Base-by-base conservation (phyloP, 2,113 vertebrate species). In the Muntiacus reevesi region DNA sequence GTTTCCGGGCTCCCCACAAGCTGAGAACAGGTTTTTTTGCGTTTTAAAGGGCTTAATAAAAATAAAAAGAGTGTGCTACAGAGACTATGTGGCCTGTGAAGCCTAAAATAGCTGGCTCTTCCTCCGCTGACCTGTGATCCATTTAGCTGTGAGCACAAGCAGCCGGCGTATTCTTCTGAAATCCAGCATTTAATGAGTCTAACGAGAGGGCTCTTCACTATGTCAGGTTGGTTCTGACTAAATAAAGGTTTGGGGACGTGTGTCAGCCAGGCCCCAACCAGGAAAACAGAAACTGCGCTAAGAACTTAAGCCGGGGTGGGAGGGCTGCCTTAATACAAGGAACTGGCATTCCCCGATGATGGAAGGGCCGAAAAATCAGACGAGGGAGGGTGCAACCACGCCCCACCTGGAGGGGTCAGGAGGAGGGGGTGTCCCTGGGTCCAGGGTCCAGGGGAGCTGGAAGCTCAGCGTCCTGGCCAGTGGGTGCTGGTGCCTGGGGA, bases 31-130 rank as follows among this genome's bases (percentile, higher is more conserved):
- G 12, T 28, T 87, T 85, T 28, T 14, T 30, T 85, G 27, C 5
- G 21, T 36, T 92, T 81, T 67, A 92, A 78, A 94, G 30, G 59
- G 50, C 16, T 60, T 97, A 50, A 67, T 88, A 54, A 93, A 78
- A 60, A 36, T 11, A 30, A 50, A 86, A 45, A 67, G 45, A 28
- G n/a, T 1, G 1, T 7, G 33, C 59, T 95, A 5, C 23, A 21
- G 89, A 76, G 67, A 78, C 64, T 55, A 0, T 0, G 55, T 25
- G 55, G 60, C 33, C 67, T 33, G 1, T 13, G 62, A 57, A 93
- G 78, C 19, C 85, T 60, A 9, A 94, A 76, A 14, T 76, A 92
- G 45, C 91, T 78, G 67, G 12, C 47, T 86, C 79, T 79, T 54
- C 62, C 11, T 23, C 82, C 54, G 87, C 81, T 76, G 91, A 95